Percentiles rank a stretch among this genome's conserved stretches.
Conservation (phyloP, 2,797 vertebrate genomes). For the Urocyon cinereoargenteus region DNA sequence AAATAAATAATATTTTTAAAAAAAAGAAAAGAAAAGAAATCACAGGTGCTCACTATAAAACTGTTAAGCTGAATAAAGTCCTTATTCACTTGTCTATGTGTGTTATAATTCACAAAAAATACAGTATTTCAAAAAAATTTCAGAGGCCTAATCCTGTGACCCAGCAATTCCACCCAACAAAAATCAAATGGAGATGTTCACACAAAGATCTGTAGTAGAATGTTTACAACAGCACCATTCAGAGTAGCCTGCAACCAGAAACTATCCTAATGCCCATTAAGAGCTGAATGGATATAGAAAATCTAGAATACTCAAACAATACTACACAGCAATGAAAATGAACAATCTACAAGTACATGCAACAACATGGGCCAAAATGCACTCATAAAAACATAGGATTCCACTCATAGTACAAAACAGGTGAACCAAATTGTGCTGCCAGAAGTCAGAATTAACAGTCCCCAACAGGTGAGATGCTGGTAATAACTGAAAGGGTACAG, state of each 20-base stretch:
- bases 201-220: not conserved
- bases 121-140: not conserved
- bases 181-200: not conserved
- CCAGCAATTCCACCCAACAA: not conserved
- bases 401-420: not conserved
- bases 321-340: not conserved
- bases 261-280: not conserved
- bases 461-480: not conserved
- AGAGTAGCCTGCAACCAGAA: not conserved
- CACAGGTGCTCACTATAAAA: not conserved
- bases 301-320: not conserved
- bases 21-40: not conserved
- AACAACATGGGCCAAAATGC: not conserved
- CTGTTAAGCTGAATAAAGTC: not conserved
- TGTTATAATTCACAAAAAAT: slow-evolving; percentile 5
- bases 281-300: not conserved
- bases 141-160: not conserved
- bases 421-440: not conserved
- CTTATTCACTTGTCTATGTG: not conserved
- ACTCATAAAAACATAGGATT: not conserved
- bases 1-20: not conserved
- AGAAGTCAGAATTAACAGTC: not conserved
- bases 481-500: not conserved
- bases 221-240: not conserved
- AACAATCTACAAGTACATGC: not conserved